Evolutionary conservation across 2,797 vertebrate species (phyloP).

Genomic region (Paratrypauchen microcephalus): DNA sequence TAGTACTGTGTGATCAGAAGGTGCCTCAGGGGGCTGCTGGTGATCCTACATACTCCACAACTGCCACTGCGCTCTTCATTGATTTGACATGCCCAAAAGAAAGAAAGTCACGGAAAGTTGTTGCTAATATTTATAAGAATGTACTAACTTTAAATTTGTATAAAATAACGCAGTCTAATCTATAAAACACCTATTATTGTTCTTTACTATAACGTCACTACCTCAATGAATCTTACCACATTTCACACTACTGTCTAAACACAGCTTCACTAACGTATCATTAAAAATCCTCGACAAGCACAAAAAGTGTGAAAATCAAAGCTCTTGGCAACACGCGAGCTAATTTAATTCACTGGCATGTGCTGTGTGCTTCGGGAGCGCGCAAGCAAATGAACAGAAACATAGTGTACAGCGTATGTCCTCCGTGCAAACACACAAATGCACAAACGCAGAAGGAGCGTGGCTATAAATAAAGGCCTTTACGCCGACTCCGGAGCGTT

Average conservation of each 20-base stretch:
- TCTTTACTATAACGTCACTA: neutral
- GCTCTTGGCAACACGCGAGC: neutral
- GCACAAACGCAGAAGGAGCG: slow-evolving; percentile 38
- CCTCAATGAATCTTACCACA: neutral
- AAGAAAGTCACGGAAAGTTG: neutral
- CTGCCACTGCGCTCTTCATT: neutral
- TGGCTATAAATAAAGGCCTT: slow-evolving; percentile 73
- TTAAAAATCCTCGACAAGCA: neutral
- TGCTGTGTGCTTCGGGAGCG: slow-evolving; percentile 9
- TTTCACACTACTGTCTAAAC: neutral
- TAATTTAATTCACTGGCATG: slow-evolving; percentile 16
- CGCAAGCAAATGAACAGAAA: slow-evolving; percentile 19
- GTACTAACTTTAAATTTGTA: neutral
- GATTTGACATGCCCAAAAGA: neutral
- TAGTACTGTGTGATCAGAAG: neutral
- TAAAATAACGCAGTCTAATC: too few relatives aligned
- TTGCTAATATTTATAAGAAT: neutral
- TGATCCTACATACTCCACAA: slow-evolving; percentile 12
- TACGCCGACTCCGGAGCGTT: slow-evolving; percentile 52
- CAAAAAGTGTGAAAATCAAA: slow-evolving; percentile 17
- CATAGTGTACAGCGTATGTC: slow-evolving; percentile 34
- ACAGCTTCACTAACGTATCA: slow-evolving; percentile 1
- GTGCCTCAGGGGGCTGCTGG: neutral
- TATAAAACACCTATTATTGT: too few relatives aligned
- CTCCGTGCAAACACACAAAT: slow-evolving; percentile 31